phyloP scores from a whole-genome alignment of 2,797 vertebrate genomes.

The Furcifer pardalis region DNA sequence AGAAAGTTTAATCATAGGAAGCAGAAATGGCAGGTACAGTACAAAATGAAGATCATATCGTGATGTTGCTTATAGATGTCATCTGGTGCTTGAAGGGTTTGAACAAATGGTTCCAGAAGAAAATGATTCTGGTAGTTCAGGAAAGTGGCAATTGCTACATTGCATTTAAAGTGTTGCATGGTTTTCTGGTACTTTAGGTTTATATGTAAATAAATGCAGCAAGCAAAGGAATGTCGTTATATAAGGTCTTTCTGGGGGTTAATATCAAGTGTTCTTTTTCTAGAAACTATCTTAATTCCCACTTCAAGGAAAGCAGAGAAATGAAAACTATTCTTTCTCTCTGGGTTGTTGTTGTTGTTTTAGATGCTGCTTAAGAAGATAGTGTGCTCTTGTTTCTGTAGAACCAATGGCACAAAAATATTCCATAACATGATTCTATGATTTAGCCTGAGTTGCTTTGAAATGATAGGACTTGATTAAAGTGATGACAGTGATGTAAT shows the following conservation, averaged over 20 bases:
- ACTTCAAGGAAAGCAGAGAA: too few relatives aligned
- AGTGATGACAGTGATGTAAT: too few relatives aligned
- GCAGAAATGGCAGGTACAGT: neutral
- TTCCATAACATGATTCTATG: too few relatives aligned
- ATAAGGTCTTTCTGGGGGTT: slow-evolving; percentile 7
- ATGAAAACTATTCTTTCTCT: too few relatives aligned
- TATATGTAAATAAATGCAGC: neutral
- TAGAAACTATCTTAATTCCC: neutral
- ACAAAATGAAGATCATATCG: neutral
- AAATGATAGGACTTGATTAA: too few relatives aligned
- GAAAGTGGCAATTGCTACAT: neutral
- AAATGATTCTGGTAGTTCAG: neutral
- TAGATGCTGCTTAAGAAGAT: neutral
- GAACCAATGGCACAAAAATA: too few relatives aligned
- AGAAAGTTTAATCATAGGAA: neutral
- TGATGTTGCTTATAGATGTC: neutral
- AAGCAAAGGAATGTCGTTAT: neutral
- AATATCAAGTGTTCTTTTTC: neutral
- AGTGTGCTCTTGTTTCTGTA: too few relatives aligned
- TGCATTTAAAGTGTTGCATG: neutral
- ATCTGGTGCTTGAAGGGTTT: neutral
- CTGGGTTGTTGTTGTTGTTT: too few relatives aligned
- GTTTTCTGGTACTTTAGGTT: neutral
- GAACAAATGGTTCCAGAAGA: neutral
- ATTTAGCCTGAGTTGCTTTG: too few relatives aligned